phyloP scores from a whole-genome alignment of 30 jellyfish, hydroid and myxozoan species.

The Rhopilema esculentum region DNA sequence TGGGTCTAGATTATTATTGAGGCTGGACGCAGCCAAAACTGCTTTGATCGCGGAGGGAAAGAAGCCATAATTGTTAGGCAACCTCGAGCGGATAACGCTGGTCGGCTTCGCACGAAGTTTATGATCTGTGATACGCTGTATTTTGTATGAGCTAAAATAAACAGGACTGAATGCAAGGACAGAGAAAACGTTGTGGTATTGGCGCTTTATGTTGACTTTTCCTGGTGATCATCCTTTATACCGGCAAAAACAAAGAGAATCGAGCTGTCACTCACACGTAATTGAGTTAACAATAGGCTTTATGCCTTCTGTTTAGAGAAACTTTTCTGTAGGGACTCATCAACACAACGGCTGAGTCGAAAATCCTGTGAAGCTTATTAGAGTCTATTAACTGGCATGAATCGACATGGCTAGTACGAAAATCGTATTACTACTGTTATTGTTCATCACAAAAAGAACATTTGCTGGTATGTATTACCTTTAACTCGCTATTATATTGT shows the following conservation, averaged over 20 bases:
- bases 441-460: conserved; percentile 36
- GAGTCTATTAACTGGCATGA: conserved; percentile 41
- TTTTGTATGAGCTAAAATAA: conserved; percentile 48
- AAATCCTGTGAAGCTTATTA: conserved; percentile 48
- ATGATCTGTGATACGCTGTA: conserved; percentile 36
- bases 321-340: conserved; percentile 40
- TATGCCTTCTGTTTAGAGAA: conserved; percentile 31
- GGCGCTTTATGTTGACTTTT: conserved; percentile 77
- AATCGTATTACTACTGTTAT: conserved; percentile 47
- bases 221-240: conserved; percentile 69
- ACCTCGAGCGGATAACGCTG: conserved; percentile 13
- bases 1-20: conserved; percentile 20
- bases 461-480: conserved; percentile 38
- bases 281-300: conserved; percentile 75
- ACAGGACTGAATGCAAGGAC: conserved; percentile 5
- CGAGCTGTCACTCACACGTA: conserved; percentile 71
- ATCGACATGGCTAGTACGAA: conserved; percentile 63
- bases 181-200: conserved; percentile 9
- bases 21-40: conserved; percentile 26
- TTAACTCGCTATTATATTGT: background rate
- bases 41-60: conserved; percentile 9
- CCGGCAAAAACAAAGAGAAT: conserved; percentile 52
- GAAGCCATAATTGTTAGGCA: conserved; percentile 24
- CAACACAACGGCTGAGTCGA: conserved; percentile 45
- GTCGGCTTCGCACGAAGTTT: conserved; percentile 10